Percentiles rank a stretch among this genome's conserved stretches.
Conservation (phyloP, 2,113 vertebrate genomes). For the Blennius ocellaris region DNA sequence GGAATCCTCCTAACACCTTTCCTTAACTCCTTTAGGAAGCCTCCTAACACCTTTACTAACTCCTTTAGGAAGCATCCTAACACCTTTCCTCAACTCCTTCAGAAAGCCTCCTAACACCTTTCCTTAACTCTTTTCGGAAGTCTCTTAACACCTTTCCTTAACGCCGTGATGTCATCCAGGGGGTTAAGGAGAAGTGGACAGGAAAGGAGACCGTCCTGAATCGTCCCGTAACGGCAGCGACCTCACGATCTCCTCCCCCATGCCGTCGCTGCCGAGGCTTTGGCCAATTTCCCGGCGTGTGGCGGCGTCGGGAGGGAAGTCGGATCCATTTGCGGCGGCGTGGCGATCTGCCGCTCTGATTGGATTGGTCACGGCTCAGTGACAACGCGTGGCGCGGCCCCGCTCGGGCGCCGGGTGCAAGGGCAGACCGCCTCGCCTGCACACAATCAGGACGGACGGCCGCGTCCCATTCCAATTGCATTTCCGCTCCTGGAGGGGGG, state of each 20-base stretch:
- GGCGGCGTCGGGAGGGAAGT: slow-evolving; percentile 41
- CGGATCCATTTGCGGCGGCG: slow-evolving; percentile 60
- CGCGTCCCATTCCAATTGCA: slow-evolving; percentile 73
- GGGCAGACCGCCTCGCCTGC: slow-evolving; percentile 69
- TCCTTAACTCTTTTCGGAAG: too few relatives aligned
- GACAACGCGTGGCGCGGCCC: slow-evolving; percentile 43
- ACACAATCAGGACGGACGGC: slow-evolving; percentile 69
- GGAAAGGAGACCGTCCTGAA: slow-evolving; percentile 4
- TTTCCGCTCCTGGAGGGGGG: slow-evolving; percentile 45
- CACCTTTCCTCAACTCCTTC: too few relatives aligned
- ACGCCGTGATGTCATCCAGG: too few relatives aligned
- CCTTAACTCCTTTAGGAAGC: too few relatives aligned
- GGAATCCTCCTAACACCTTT: too few relatives aligned
- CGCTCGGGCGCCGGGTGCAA: slow-evolving; percentile 50
- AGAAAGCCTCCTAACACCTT: too few relatives aligned
- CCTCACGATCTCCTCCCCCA: slow-evolving; percentile 46
- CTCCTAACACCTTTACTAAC: too few relatives aligned
- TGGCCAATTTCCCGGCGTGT: slow-evolving; percentile 41
- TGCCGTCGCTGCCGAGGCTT: slow-evolving; percentile 30
- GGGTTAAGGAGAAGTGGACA: too few relatives aligned
- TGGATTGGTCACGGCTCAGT: slow-evolving; percentile 66
- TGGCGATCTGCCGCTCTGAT: slow-evolving; percentile 47
- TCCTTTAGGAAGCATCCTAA: too few relatives aligned
- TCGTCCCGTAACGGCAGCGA: slow-evolving; percentile 47
- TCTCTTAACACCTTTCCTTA: too few relatives aligned